Evolutionary conservation across 1,140 invertebrate species (phyloP), one percentile per base, ranked within the genome.

Genomic region (Bradysia coprophila): DNA sequence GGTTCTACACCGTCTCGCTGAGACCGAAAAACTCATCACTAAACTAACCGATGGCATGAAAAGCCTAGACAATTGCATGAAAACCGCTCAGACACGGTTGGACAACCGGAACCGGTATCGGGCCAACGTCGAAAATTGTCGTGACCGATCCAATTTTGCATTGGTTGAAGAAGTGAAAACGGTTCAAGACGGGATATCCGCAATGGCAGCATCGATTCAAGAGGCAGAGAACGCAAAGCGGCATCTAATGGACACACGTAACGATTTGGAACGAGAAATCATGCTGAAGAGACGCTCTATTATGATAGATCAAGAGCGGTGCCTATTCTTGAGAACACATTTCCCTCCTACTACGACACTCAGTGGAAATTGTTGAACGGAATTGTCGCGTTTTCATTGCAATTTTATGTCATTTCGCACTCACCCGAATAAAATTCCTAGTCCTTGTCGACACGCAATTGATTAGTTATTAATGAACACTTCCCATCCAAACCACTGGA

Each of bases 11-110:
- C 38, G 38, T 2, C 61, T 81, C 28, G 76, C 77, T 8, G 73
- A 76, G 39, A 74, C 74, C n/a, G 81, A 87, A 55, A 65, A 59
- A 21, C 57, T 79, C 6, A 77, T 82, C 21, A 65, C 67, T 11
- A 56, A 72, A 43, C 56, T 84, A 15, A 66, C 73, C 42, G 60
- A 59, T 21, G 69, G 70, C 1, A 65, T 80, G 2, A 64, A 66
- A 43, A 71, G 71, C 49, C 68, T 82, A 52, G 77, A 85, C 49
- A 62, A 68, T 8, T 71, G 75, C 3, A 73, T 82, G 70, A 84
- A 84, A 55, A 67, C 81, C 20, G 79, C 78, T 15, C 81, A 86
- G 59, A 84, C 81, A 0, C 68, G 81, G 46, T 62, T 87, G 41
- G 69, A 79, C 50, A 78, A 81, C 49, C 66, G 80, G 44, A 66